Evolutionary conservation across 2,888 invertebrate species (phyloP), one percentile per base, ranked within the genome.

Genomic region (Dendrolimus houi): DNA sequence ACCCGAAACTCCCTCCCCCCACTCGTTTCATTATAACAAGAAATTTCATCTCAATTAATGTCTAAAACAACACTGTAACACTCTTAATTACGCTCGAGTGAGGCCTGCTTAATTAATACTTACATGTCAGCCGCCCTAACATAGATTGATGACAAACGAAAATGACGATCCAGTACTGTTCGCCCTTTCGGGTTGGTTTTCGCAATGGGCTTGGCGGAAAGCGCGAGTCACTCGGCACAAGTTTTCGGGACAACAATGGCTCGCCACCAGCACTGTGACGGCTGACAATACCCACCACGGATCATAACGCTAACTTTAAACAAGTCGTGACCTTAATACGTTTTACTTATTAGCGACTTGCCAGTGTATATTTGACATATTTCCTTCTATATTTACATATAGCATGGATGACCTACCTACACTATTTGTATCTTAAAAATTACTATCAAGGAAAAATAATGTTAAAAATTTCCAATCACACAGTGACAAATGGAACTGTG

Each of bases 141-240:
- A 85, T 87, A 89, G 90, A 90, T 90, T 90, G 90, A 90, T 90
- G 89, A 89, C 89, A 89, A 85, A 85, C 83, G 86, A 87, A 85
- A 87, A 87, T 90, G 90, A 88, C 88, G 88, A 86, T 80, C 79
- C 79, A 68, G 78, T 80, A 75, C 77, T 75, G 78, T 79, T 75
- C 70, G 74, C 81, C 79, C 81, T 78, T 80, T 81, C 69, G 79
- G 77, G 76, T 74, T 79, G 81, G 75, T 77, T 77, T 78, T 81
- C 63, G 72, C 71, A 74, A 72, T 72, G 77, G 74, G 72, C 70
- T 63, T 64, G 58, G 65, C 73, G 59, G 70, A 87, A 88, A 88
- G 73, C 77, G 88, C 89, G 71, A 87, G 89, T 89, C 90, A 89
- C 76, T 78, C 67, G 64, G 64, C 66, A 68, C 77, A 81, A 84